Conservation (phyloP, 2,888 invertebrate genomes). For the Agonopterix heracliana region DNA sequence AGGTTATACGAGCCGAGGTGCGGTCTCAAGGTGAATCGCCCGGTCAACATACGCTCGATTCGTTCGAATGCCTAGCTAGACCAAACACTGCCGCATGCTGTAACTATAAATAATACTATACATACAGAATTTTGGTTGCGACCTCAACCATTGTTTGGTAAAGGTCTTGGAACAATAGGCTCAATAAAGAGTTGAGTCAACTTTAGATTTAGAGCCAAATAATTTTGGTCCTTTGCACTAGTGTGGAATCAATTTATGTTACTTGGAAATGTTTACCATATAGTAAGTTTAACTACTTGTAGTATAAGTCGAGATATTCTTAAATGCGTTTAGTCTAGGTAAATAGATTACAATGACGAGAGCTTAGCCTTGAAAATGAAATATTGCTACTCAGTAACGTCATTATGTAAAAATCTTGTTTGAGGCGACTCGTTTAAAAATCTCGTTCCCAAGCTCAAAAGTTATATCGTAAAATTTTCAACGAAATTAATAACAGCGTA, state of each 20-base stretch:
- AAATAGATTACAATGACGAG: background rate
- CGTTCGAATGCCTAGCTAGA: slow-evolving; percentile 67
- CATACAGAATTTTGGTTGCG: slow-evolving; percentile 30
- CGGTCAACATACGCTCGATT: slow-evolving; percentile 67
- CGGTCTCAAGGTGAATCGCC: slow-evolving; percentile 70
- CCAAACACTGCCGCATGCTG: slow-evolving; percentile 63
- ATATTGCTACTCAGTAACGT: background rate
- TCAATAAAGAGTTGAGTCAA: slow-evolving; percentile 9
- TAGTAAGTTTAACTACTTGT: too few species aligned
- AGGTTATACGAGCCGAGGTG: slow-evolving; percentile 59
- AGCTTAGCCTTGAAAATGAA: background rate
- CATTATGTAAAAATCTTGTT: too few species aligned
- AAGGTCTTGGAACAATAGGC: slow-evolving; percentile 25
- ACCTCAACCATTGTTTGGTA: slow-evolving; percentile 32
- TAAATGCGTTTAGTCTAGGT: background rate
- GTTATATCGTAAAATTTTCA: too few species aligned
- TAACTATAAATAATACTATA: slow-evolving; percentile 47
- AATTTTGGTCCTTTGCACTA: too few species aligned
- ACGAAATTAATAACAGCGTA: too few species aligned
- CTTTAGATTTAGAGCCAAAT: background rate
- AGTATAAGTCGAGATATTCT: too few species aligned
- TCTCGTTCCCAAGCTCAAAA: too few species aligned
- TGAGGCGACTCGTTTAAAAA: too few species aligned
- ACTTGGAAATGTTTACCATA: too few species aligned
- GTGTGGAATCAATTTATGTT: too few species aligned